These are phyloP conservation scores for Hoplias malabaricus DNA, from an alignment of 2,113 vertebrate species.

Conservation along the genomic window DNA sequence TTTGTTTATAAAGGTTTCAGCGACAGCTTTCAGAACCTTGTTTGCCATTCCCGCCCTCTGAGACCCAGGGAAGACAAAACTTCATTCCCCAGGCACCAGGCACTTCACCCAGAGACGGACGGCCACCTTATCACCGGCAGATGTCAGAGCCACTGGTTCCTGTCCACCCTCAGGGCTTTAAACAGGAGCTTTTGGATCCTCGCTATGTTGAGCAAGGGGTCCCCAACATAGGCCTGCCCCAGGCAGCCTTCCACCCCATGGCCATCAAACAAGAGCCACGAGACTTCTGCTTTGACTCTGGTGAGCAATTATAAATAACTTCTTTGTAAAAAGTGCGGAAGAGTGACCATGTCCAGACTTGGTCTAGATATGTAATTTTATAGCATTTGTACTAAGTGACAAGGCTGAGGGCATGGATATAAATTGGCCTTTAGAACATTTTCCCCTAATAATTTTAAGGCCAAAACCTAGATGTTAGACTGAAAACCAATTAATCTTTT, in stretches of 20 bases:
- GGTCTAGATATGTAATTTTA: slow-evolving; percentile 4
- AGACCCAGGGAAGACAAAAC: slow-evolving; percentile 70
- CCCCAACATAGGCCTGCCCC: slow-evolving; percentile 71
- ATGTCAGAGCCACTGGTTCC: slow-evolving; percentile 90
- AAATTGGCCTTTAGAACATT: too few species aligned
- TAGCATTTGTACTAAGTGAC: slow-evolving; percentile 12
- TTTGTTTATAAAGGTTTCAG: slow-evolving; percentile 93
- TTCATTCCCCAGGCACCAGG: slow-evolving; percentile 77
- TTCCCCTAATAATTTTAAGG: neutral
- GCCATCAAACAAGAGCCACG: slow-evolving; percentile 95
- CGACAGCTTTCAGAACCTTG: slow-evolving; percentile 93
- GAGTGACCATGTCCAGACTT: neutral
- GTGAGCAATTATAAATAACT: slow-evolving; percentile 68
- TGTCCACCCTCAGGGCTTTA: slow-evolving; percentile 86
- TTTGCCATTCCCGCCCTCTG: slow-evolving; percentile 69
- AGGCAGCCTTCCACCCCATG: slow-evolving; percentile 83
- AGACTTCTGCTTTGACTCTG: slow-evolving; percentile 96
- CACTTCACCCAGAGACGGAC: slow-evolving; percentile 74
- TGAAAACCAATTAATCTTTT: too few species aligned
- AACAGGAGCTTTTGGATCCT: slow-evolving; percentile 89
- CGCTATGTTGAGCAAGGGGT: slow-evolving; percentile 84
- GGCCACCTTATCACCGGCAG: slow-evolving; percentile 89
- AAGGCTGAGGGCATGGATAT: slow-evolving; percentile 51
- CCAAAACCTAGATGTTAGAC: neutral
- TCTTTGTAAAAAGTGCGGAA: neutral